A percentile compares a stretch with the other conserved stretches of the same genome.
Conservation (phyloP, 1,140 invertebrate genomes). For the Drosophila virilis region DNA sequence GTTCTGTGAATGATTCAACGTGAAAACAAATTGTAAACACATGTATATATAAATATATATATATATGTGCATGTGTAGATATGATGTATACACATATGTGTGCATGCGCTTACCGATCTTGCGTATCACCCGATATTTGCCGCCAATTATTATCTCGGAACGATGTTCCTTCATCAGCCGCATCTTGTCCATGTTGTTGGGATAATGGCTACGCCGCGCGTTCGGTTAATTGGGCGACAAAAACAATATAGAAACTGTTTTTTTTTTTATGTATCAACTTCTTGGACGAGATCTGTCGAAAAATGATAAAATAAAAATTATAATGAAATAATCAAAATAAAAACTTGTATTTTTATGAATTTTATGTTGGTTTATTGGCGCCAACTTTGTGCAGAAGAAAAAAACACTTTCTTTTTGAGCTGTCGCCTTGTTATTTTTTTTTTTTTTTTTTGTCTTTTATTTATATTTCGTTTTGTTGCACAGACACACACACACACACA, state of each 20-base stretch:
- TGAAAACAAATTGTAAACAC: neutral
- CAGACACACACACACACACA: neutral
- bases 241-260: constrained; percentile 1
- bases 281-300: constrained; percentile 10
- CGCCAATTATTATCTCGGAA: constrained; percentile 92
- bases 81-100: too few relatives aligned
- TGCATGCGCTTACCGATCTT: constrained; percentile 90
- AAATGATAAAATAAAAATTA: neutral
- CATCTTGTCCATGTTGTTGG: constrained; percentile 77
- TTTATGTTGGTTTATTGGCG: constrained; percentile 24
- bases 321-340: neutral
- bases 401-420: constrained; percentile 47
- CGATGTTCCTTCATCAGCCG: constrained; percentile 76
- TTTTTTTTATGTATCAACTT: constrained; percentile 2
- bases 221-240: neutral
- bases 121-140: constrained; percentile 96
- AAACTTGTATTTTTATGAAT: neutral
- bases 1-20: neutral
- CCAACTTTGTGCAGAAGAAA: constrained; percentile 8
- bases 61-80: neutral
- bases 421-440: constrained; percentile 1
- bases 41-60: neutral
- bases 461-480: constrained; percentile 8
- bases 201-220: constrained; percentile 22
- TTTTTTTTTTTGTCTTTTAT: constrained; percentile 1